These are phyloP conservation scores for Crotalus helleri DNA, from an alignment of 2,113 vertebrate genomes.

Conservation along the genomic window DNA sequence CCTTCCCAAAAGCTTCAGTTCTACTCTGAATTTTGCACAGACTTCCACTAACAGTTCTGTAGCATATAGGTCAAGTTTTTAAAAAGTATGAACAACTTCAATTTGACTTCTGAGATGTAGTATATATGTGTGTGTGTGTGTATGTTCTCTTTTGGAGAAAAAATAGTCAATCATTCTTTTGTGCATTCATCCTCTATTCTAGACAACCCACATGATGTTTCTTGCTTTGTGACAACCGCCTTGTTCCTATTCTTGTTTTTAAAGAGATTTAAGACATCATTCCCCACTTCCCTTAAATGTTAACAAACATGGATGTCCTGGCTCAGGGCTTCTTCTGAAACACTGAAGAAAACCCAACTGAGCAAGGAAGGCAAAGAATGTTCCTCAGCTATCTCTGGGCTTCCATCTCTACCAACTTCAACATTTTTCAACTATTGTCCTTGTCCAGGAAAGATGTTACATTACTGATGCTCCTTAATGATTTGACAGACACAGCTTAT, in stretches of 20 bases:
- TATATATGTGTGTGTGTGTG: not conserved
- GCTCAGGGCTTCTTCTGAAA: not conserved
- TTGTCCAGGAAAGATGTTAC: conserved; percentile 1
- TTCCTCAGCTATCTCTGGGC: not conserved
- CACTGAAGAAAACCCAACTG: not conserved
- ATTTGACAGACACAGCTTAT: conserved; percentile 8
- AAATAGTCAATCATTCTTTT: not conserved
- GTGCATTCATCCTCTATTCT: not conserved
- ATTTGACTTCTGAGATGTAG: not conserved
- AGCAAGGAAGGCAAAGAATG: not conserved
- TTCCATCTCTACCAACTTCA: not conserved
- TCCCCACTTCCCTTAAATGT: not conserved
- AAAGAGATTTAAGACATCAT: not conserved
- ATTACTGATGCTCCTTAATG: not conserved
- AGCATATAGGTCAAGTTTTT: not conserved
- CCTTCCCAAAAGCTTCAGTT: not conserved
- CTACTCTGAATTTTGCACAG: not conserved
- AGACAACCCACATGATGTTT: not conserved
- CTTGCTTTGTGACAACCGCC: too few relatives aligned
- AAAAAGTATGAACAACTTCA: not conserved
- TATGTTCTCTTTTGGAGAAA: not conserved
- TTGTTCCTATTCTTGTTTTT: not conserved
- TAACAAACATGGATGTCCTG: not conserved
- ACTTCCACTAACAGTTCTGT: not conserved
- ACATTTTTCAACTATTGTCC: not conserved